A percentile compares a stretch with the other conserved stretches of the same genome.
Conservation (phyloP, 2,797 vertebrate species). For the Loriculus beryllinus region DNA sequence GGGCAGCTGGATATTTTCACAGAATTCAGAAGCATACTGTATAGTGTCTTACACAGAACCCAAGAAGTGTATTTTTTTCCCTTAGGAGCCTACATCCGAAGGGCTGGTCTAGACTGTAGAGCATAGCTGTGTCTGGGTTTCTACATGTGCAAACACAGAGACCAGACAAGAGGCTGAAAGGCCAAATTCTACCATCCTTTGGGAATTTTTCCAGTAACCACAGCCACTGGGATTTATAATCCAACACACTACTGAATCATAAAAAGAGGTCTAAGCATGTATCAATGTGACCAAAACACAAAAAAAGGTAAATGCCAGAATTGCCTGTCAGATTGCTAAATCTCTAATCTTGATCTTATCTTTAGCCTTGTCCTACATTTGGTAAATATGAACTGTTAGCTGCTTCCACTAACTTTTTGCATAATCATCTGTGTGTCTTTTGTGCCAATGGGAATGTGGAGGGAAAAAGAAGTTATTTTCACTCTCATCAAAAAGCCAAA, state of each 20-base stretch:
- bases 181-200: neutral
- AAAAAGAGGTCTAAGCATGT: neutral
- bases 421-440: neutral
- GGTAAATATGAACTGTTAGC: neutral
- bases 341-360: neutral
- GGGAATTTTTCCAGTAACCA: neutral
- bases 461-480: neutral
- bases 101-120: neutral
- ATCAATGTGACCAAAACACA: neutral
- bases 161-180: neutral
- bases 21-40: neutral
- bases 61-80: neutral
- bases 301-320: neutral
- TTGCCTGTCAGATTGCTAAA: neutral
- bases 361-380: neutral
- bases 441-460: neutral
- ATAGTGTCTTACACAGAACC: neutral
- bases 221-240: neutral
- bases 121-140: neutral
- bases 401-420: neutral
- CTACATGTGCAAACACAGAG: neutral
- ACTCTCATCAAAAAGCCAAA: neutral
- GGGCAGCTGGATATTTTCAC: neutral
- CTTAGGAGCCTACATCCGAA: neutral
- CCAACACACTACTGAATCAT: neutral